A percentile compares a stretch with the other conserved stretches of the same genome.
Evolutionary conservation across 1,140 invertebrate species (phyloP).

Genomic region (Trichogramma pretiosum): DNA sequence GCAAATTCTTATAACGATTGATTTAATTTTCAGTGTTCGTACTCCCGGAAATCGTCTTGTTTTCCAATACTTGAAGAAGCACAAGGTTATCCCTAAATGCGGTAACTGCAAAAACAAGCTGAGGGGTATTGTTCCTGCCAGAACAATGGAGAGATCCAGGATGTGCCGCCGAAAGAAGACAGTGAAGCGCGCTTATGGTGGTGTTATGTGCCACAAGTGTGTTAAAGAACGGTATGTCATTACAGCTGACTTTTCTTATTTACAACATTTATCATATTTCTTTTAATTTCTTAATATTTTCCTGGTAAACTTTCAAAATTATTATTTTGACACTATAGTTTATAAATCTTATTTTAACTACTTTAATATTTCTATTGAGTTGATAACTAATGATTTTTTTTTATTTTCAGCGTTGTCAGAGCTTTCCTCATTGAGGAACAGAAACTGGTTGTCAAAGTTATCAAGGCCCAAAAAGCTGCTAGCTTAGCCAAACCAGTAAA

Average conservation of each 20-base stretch:
- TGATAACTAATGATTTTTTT: conserved; percentile 1
- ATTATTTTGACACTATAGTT: too few species aligned
- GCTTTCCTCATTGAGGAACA: conserved; percentile 98
- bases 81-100: conserved; percentile 88
- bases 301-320: too few species aligned
- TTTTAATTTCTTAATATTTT: not conserved
- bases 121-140: conserved; percentile 81
- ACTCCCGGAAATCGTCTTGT: conserved; percentile 92
- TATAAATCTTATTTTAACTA: too few species aligned
- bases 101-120: conserved; percentile 91
- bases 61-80: conserved; percentile 95
- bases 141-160: conserved; percentile 81
- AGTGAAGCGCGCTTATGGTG: conserved; percentile 90
- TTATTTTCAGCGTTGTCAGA: conserved; percentile 61
- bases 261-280: too few species aligned
- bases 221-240: conserved; percentile 73
- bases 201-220: conserved; percentile 91
- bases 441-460: conserved; percentile 89
- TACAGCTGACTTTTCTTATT: not conserved
- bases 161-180: conserved; percentile 89
- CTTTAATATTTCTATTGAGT: too few species aligned
- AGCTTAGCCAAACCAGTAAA: conserved; percentile 35
- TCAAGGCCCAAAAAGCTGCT: conserved; percentile 77
- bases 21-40: conserved; percentile 71
- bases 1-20: too few species aligned